Conservation (phyloP, 1,140 invertebrate genomes). For the Drosophila ogumai region DNA sequence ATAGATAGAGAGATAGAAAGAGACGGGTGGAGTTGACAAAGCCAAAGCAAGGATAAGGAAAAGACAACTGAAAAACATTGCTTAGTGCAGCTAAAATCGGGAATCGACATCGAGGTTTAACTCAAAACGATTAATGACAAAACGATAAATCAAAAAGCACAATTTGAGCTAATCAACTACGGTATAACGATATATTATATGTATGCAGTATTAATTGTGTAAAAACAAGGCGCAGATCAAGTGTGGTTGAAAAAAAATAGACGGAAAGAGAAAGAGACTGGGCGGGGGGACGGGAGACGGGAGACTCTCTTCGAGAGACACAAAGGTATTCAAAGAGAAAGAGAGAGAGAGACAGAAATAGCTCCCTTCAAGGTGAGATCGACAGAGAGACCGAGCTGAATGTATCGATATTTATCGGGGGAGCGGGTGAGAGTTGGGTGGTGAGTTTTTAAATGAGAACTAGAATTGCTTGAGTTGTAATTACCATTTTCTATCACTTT, state of each 20-base stretch:
- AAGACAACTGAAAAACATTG: constrained; percentile 18
- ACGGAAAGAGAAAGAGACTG: constrained; percentile 22
- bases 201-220: constrained; percentile 46
- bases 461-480: constrained; percentile 79
- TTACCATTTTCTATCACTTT: constrained; percentile 85
- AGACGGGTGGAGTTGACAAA: constrained; percentile 35
- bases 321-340: constrained; percentile 26
- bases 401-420: constrained; percentile 24
- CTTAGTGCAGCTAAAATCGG: constrained; percentile 31
- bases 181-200: constrained; percentile 34
- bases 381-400: constrained; percentile 39
- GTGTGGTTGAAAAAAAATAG: constrained; percentile 30
- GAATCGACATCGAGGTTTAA: constrained; percentile 1
- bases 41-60: constrained; percentile 37
- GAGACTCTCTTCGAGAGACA: constrained; percentile 18
- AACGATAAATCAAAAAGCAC: constrained; percentile 24
- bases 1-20: constrained; percentile 14
- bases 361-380: constrained; percentile 19
- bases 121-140: constrained; percentile 3
- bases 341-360: constrained; percentile 33
- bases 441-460: constrained; percentile 50
- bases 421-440: constrained; percentile 36
- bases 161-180: constrained; percentile 42
- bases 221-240: constrained; percentile 45
- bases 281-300: constrained; percentile 8